Conservation (phyloP, 2,888 invertebrate genomes). For the Dryocosmus kuriphilus region DNA sequence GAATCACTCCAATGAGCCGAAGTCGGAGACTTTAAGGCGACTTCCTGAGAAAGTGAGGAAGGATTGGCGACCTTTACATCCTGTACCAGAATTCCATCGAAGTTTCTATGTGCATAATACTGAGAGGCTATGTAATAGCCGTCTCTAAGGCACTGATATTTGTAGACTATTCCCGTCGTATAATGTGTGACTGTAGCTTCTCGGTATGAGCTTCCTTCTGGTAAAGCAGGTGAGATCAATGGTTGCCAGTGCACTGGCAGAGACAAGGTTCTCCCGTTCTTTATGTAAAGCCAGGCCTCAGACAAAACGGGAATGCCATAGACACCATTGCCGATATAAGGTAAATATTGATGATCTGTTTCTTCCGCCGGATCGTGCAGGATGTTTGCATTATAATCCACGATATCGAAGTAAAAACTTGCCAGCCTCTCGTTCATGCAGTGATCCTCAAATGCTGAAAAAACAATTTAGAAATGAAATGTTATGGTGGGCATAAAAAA, state of each 20-base stretch:
- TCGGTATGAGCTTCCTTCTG: constrained; percentile 80
- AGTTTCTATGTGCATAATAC: constrained; percentile 89
- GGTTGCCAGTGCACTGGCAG: constrained; percentile 85
- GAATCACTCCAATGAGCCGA: constrained; percentile 82
- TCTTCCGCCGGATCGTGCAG: constrained; percentile 80
- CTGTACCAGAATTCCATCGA: constrained; percentile 89
- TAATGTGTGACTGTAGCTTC: constrained; percentile 87
- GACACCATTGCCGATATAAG: constrained; percentile 88
- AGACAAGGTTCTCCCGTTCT: constrained; percentile 83
- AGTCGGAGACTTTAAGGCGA: constrained; percentile 82
- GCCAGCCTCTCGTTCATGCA: constrained; percentile 84
- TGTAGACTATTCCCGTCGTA: constrained; percentile 82
- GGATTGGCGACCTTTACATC: constrained; percentile 89
- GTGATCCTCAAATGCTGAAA: constrained; percentile 79
- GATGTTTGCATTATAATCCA: constrained; percentile 85
- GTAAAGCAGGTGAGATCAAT: constrained; percentile 79
- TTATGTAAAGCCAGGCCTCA: constrained; percentile 84
- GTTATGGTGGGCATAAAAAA: too few relatives aligned
- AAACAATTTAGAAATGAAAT: background rate
- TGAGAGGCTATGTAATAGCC: constrained; percentile 83
- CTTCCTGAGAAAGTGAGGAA: constrained; percentile 80
- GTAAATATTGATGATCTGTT: constrained; percentile 82
- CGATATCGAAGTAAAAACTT: constrained; percentile 81
- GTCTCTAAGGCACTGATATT: constrained; percentile 84
- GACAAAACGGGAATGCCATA: constrained; percentile 83